Conservation (phyloP, 1,140 invertebrate genomes). For the Bombus cullumanus region DNA sequence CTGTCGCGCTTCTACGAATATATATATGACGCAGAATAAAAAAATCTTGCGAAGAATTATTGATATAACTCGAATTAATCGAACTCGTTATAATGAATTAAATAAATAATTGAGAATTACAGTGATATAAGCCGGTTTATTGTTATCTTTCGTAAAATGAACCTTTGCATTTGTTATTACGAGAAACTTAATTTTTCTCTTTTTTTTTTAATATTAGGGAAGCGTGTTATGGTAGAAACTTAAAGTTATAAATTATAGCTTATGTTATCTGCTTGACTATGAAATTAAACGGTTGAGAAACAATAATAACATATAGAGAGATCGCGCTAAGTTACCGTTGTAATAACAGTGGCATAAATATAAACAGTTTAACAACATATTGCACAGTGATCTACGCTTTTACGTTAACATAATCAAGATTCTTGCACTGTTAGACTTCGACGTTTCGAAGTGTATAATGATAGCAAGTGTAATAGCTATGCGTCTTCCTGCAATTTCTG, state of each 20-base stretch:
- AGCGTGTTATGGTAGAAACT: background rate
- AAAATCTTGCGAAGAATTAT: too few relatives aligned
- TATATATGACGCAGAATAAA: too few relatives aligned
- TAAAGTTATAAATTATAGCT: background rate
- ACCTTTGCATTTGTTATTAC: background rate
- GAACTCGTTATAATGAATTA: too few relatives aligned
- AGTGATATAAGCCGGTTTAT: background rate
- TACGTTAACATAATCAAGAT: background rate
- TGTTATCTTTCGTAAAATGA: background rate
- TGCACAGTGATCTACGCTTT: too few relatives aligned
- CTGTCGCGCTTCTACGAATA: background rate
- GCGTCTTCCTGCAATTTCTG: conserved; percentile 63
- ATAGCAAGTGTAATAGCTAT: conserved; percentile 56
- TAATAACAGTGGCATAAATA: too few relatives aligned
- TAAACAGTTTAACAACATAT: too few relatives aligned
- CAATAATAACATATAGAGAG: too few relatives aligned
- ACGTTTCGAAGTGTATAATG: conserved; percentile 18
- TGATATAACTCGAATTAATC: too few relatives aligned
- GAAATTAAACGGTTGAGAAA: background rate
- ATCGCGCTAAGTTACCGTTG: too few relatives aligned
- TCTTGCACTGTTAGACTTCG: background rate
- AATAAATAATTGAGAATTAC: background rate
- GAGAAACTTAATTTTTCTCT: background rate
- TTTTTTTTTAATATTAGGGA: background rate
- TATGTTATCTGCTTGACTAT: background rate